Base-by-base conservation (phyloP, 2,797 vertebrate species). In the Vireo griseus region DNA sequence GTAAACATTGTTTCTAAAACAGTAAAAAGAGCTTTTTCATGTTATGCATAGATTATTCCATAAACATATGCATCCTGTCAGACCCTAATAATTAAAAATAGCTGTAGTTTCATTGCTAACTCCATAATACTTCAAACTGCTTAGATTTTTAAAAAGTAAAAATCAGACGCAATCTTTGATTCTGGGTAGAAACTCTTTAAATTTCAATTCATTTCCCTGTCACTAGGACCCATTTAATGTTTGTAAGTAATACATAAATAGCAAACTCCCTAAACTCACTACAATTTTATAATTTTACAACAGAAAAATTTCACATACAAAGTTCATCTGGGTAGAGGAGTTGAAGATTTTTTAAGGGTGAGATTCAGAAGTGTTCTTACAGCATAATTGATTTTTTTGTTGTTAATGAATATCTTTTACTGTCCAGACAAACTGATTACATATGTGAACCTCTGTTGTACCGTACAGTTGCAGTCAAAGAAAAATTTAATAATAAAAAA, bases 81-180 rank as follows among this genome's bases (percentile, higher is more conserved):
- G 92, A 75, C 69, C 88, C 45, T 92, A 94, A 96, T 94, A 94
- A 96, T 94, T 94, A 92, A 79, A 94, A 95, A 92, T 96, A 94
- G 89, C 94, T 96, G 89, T 31, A 88, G 48, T 86, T 91, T 91
- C 67, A n/a, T 85, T 92, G n/a, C 50, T 83, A 88, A 73, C 40
- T 92, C 52, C 13, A 13, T 52, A 84, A 59, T 66, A 16, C 26
- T 88, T 90, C 58, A 75, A 68, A 91, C 28, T 69, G 33, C 68
- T 83, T 42, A 31, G 25, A 58, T 35, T 87, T 74, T n/a, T 10
- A 66, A 84, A 86, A 91, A 35, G 5, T 2, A 45, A 62, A 74
- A 72, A 26, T 71, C 14, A 66, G 20, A 83, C 24, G n/a, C 17
- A 68, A 18, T 39, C 31, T 40, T 82, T 76, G 14, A 69, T 55